phyloP scores from a whole-genome alignment of 2,113 vertebrate genomes.

The Carassius auratus region DNA sequence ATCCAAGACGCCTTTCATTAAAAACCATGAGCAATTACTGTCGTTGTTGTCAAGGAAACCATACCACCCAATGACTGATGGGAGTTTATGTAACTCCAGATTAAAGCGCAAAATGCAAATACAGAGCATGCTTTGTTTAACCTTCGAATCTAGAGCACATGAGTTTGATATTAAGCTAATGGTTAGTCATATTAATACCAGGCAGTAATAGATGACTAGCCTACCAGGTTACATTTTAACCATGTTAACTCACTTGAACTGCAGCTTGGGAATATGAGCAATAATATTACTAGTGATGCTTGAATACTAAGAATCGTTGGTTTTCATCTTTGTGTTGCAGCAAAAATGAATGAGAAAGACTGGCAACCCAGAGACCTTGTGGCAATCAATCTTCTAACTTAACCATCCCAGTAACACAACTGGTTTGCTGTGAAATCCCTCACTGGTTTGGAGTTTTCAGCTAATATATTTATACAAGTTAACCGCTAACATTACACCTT shows the following conservation, averaged over 20 bases:
- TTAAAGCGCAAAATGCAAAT: conserved; percentile 17
- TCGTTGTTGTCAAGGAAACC: conserved; percentile 37
- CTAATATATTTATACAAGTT: conserved; percentile 24
- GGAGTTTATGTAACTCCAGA: conserved; percentile 7
- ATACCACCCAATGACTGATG: conserved; percentile 11
- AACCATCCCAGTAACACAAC: neutral
- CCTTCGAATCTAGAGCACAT: conserved; percentile 1
- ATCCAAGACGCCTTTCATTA: conserved; percentile 30
- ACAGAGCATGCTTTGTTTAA: conserved; percentile 14
- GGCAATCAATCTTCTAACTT: neutral
- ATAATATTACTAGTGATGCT: no score
- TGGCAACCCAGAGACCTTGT: neutral
- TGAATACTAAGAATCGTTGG: neutral
- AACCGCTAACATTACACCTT: conserved; percentile 44
- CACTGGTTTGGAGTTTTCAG: conserved; percentile 16
- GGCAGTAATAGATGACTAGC: conserved; percentile 1
- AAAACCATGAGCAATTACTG: conserved; percentile 15
- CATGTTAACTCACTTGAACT: no score
- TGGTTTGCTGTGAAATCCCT: conserved; percentile 14
- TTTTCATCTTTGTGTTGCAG: neutral
- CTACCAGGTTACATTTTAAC: conserved; percentile 17
- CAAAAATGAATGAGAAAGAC: neutral
- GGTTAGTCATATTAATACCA: neutral
- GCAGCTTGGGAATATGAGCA: neutral
- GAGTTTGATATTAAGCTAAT: conserved; percentile 13